These are phyloP conservation scores for Geodia barretti DNA, from an alignment of 37 sponge, comb jelly and placozoan species.

Conservation along the genomic window DNA sequence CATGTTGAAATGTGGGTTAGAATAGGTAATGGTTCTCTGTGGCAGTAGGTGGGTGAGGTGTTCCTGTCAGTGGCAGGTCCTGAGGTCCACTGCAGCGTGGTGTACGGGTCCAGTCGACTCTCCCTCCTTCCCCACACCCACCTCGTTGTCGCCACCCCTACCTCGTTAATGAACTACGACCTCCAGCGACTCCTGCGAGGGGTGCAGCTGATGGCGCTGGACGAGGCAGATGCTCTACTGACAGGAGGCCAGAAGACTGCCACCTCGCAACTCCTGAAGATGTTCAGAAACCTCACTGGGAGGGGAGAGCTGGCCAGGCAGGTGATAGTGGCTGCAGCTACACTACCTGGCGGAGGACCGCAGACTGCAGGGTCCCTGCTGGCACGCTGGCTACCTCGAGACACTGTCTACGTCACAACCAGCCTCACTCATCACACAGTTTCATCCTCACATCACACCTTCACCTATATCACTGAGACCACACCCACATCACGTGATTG, in stretches of 20 bases:
- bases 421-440: constrained; percentile 50
- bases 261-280: constrained; percentile 58
- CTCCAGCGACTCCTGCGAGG: constrained; percentile 37
- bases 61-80: constrained; percentile 34
- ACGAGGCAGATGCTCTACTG: constrained; percentile 81
- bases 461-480: constrained; percentile 7
- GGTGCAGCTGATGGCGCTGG: constrained; percentile 47
- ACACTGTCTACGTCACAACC: constrained; percentile 49
- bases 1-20: background rate
- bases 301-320: constrained; percentile 3
- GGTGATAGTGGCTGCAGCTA: constrained; percentile 77
- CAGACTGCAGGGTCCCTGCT: constrained; percentile 44
- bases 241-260: constrained; percentile 53
- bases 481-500: background rate
- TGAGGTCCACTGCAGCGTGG: constrained; percentile 30
- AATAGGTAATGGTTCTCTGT: background rate
- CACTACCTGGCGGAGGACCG: constrained; percentile 58
- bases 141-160: constrained; percentile 56
- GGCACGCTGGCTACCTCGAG: constrained; percentile 41
- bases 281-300: background rate
- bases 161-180: constrained; percentile 42
- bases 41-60: constrained; percentile 45
- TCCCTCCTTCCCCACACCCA: constrained; percentile 39
- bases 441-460: constrained; percentile 22
- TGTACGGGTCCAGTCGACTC: constrained; percentile 12